Conservation (phyloP, 1,140 invertebrate species). For the Cryptotermes secundus region DNA sequence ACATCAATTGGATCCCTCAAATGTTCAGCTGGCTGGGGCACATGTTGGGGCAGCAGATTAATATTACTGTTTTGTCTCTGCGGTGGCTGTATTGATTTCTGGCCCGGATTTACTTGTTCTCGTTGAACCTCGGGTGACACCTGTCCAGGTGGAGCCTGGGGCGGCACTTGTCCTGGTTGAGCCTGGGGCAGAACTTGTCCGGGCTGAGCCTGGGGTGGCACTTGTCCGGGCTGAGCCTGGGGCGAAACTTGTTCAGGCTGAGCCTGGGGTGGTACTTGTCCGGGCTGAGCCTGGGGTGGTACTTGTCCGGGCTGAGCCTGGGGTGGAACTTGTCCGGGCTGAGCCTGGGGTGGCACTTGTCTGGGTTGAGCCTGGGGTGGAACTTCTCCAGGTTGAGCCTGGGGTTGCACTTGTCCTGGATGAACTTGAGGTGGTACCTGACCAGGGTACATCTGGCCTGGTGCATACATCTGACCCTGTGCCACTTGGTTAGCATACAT, state of each 20-base stretch:
- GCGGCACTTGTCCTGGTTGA: constrained; percentile 39
- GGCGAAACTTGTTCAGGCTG: not conserved
- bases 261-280: not conserved
- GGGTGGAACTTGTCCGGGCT: constrained; percentile 39
- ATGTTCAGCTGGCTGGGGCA: not conserved
- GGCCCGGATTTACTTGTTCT: not conserved
- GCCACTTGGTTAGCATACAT: constrained; percentile 34
- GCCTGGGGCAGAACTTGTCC: constrained; percentile 37
- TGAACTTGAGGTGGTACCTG: not conserved
- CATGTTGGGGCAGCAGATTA: not conserved
- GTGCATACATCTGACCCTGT: constrained; percentile 33
- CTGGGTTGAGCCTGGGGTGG: constrained; percentile 20
- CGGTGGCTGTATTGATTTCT: not conserved
- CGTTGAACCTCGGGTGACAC: no score
- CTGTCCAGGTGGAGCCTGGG: not conserved
- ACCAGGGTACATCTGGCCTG: constrained; percentile 26
- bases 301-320: not conserved
- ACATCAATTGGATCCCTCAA: not conserved
- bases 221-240: not conserved
- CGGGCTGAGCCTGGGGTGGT: not conserved
- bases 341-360: constrained; percentile 38
- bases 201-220: not conserved
- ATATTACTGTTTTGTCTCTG: not conserved
- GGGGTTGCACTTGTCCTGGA: not conserved
- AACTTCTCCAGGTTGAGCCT: not conserved